phyloP scores from a whole-genome alignment of 2,888 invertebrate species.

The Acronicta leporina region DNA sequence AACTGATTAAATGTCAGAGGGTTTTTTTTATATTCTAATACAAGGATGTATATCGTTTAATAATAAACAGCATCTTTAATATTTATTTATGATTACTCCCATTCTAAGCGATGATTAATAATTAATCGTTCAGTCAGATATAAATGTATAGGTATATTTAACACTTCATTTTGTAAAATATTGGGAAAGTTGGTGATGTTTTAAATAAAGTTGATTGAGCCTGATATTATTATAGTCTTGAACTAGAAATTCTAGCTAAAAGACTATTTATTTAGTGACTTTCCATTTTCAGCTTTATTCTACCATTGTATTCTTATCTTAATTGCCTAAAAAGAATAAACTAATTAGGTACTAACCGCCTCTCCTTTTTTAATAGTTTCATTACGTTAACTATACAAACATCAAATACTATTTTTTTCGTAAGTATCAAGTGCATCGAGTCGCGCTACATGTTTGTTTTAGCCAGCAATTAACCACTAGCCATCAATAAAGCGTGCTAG shows the following conservation, averaged over 20 bases:
- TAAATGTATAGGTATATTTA: constrained; percentile 4
- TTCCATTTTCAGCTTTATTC: not conserved
- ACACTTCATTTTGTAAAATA: constrained; percentile 1
- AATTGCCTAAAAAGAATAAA: not conserved
- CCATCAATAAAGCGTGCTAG: constrained; percentile 66
- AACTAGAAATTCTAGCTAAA: not conserved
- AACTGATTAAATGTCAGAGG: constrained; percentile 19
- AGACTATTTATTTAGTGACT: not conserved
- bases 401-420: not conserved
- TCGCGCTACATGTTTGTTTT: constrained; percentile 66
- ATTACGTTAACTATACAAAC: not conserved
- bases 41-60: constrained; percentile 16
- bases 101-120: constrained; percentile 1
- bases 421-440: constrained; percentile 27
- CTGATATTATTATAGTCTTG: not conserved
- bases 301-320: not conserved
- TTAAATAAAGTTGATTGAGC: constrained; percentile 4
- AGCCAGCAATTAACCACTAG: constrained; percentile 73
- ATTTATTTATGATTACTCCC: constrained; percentile 13
- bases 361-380: not conserved
- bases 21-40: constrained; percentile 17
- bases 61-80: constrained; percentile 9
- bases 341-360: constrained; percentile 1
- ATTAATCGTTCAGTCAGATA: not conserved
- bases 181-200: not conserved